Evolutionary conservation across 2,797 vertebrate genomes (phyloP), one percentile per base, ranked within the genome.

Genomic region (Alexandromys oeconomus): DNA sequence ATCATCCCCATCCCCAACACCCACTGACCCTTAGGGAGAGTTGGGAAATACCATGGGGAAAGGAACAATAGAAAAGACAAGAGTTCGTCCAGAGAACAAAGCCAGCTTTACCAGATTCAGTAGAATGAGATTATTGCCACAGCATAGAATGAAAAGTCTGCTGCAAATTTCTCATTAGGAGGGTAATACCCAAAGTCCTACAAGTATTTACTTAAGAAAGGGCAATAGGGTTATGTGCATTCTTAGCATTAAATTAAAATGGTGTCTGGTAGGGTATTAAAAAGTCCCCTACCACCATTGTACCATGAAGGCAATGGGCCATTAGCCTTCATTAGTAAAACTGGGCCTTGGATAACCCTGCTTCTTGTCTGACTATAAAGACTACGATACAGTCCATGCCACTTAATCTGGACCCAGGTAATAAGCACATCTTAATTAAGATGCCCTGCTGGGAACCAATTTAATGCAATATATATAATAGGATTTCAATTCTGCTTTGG

Each of bases 341-440:
- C 57, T 19, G 91, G 34, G 87, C 43, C 89, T 91, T 76, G 85
- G 80, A 79, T 93, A 87, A 96, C 96, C 80, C 84, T 93, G 94
- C 61, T 96, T 96, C 92, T 92, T 94, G 67, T 96, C 96, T 97
- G 93, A 96, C 89, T 95, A 95, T 93, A 93, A 92, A 97, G 94
- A 87, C 96, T 96, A 76, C 77, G 96, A 97, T 95, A 92, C 89
- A 96, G 91, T 95, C 97, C 92, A 87, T 82, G 92, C 97, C 94
- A 97, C 93, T 98, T 97, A 96, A 96, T 97, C 93, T 91, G 97
- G 97, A 97, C 97, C 91, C 91, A 97, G 96, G 97, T 98, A 98
- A 97, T 97, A 97, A 97, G 97, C 95, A 97, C 95, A 94, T 98
- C 95, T 97, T 98, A 98, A 98, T 97, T 98, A 98, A 97, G 97